phyloP scores from a whole-genome alignment of 2,797 vertebrate species.

The Erpetoichthys calabaricus region DNA sequence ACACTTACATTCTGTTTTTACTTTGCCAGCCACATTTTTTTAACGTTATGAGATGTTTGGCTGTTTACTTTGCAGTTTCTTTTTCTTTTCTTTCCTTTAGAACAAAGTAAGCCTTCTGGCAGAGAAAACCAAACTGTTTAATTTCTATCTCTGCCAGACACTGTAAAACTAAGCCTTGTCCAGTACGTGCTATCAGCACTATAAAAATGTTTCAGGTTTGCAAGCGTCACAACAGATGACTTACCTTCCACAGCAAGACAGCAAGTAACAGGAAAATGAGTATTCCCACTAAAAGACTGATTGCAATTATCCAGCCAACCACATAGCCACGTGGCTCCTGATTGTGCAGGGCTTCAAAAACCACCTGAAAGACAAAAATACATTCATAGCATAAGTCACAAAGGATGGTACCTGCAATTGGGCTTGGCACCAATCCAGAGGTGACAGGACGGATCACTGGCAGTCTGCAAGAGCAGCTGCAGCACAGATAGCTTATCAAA shows the following conservation, averaged over 20 bases:
- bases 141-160: too few species aligned
- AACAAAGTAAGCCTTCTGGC: too few species aligned
- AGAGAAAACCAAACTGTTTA: too few species aligned
- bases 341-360: constrained; percentile 96
- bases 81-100: too few species aligned
- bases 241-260: constrained; percentile 97
- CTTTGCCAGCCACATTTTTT: too few species aligned
- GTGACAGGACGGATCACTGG: background rate
- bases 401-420: too few species aligned
- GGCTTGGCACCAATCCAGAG: background rate
- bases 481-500: background rate
- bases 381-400: background rate
- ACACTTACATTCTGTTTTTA: too few species aligned
- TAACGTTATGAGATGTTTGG: too few species aligned
- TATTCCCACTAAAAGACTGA: constrained; percentile 93
- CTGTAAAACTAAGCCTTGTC: too few species aligned
- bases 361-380: constrained; percentile 61
- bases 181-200: too few species aligned
- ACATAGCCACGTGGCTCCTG: constrained; percentile 93
- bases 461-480: background rate
- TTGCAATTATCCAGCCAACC: constrained; percentile 97
- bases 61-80: too few species aligned
- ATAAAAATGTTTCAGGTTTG: too few species aligned
- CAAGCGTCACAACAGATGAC: background rate
- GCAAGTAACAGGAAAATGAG: constrained; percentile 93